Conservation (phyloP, 2,113 vertebrate genomes). For the Donacobius atricapilla region DNA sequence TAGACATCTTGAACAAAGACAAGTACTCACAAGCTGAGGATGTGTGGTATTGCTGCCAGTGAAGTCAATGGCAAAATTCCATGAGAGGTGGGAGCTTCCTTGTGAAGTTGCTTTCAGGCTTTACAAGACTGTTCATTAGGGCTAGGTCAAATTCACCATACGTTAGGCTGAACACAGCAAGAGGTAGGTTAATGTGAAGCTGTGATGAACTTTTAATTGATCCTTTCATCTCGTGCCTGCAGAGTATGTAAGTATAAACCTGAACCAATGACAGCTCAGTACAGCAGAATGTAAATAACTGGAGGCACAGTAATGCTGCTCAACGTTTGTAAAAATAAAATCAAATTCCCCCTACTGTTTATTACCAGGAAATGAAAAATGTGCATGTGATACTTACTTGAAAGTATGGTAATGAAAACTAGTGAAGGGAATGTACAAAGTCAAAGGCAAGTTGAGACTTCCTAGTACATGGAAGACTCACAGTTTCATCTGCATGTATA, state of each 20-base stretch:
- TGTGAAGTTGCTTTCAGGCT: neutral
- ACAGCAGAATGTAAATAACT: slow-evolving; percentile 15
- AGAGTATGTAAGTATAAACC: neutral
- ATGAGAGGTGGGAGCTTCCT: neutral
- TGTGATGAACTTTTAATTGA: neutral
- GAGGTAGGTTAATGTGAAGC: neutral
- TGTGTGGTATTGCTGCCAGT: neutral
- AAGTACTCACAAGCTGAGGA: neutral
- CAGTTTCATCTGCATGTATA: neutral
- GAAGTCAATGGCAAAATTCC: neutral
- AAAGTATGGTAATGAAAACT: slow-evolving; percentile 8
- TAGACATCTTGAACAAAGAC: neutral
- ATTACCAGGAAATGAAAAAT: slow-evolving; percentile 10
- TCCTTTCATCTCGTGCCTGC: neutral
- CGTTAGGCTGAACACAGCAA: neutral
- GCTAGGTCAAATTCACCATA: neutral
- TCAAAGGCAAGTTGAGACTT: neutral
- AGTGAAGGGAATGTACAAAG: neutral
- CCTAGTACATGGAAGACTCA: neutral
- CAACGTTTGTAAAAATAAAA: slow-evolving; percentile 22
- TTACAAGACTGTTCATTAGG: neutral
- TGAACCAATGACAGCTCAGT: neutral
- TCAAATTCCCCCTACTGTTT: neutral
- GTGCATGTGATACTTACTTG: neutral
- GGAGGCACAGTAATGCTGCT: neutral